Evolutionary conservation across 2,888 invertebrate genomes (phyloP), one percentile per base, ranked within the genome.

Genomic region (Hololepta plana): DNA sequence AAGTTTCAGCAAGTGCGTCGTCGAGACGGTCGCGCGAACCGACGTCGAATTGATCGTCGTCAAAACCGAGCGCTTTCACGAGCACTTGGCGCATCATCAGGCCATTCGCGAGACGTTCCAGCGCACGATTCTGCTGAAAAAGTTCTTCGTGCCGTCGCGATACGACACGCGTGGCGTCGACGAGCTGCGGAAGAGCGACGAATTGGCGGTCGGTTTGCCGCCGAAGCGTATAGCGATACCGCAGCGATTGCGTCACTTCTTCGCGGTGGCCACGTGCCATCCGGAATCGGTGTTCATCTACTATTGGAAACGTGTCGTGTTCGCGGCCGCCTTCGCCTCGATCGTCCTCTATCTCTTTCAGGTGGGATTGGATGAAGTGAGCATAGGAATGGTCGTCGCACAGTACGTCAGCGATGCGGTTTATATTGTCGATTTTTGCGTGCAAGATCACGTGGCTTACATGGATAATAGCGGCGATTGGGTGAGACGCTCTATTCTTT

Each of bases 1-100:
- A n/a, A 33, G 38, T 15, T 38, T 40, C 21, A 38, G 40, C 8
- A 38, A 37, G 25, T 28, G 38, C 20, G 34, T 35, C 6, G 30
- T 34, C 8, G 23, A 20, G 4, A 8, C 20, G 2, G 26, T 24
- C 5, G 12, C 19, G 1, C 21, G 40, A 21, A 30, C 32, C n/a
- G 33, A 33, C 5, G 33, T 34, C 8, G 35, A 27, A 16, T 35
- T 34, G 9, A 36, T 35, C 12, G 29, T 33, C 2, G 30, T 39
- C 14, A 15, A 31, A 9, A 17, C 36, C 1, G 20, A 12, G 2
- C 22, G 28, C 4, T 40, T 40, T 22, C 29, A 35, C 27, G 26
- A 25, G 10, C 23, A 33, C 6, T 20, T 40, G 2, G 26, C 26
- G 12, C 28, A 35, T 14, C 38, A 31, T 24, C 37, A 38, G 3